Conservation (phyloP, 2,113 vertebrate species). For the Ptychochromis oligacanthus region DNA sequence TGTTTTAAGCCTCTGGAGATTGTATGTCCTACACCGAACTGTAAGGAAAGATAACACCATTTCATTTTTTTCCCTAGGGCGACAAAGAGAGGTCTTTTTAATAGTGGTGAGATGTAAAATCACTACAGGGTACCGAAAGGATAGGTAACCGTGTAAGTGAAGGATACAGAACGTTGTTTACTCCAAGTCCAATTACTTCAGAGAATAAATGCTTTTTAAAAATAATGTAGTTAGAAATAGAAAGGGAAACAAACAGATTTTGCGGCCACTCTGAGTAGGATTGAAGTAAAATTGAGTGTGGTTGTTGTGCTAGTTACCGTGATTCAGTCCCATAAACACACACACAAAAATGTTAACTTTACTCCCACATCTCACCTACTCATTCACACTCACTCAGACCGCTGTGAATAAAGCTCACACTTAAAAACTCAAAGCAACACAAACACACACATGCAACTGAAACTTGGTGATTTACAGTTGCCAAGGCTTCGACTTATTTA, state of each 20-base stretch:
- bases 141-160: not conserved
- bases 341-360: not conserved
- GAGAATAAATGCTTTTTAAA: not conserved
- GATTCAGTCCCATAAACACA: not conserved
- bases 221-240: not conserved
- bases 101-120: not conserved
- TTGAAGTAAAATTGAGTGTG: not conserved
- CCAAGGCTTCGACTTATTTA: constrained; percentile 34
- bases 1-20: not conserved
- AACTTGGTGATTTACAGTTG: constrained; percentile 43
- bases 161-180: not conserved
- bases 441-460: not conserved
- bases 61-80: not conserved
- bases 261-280: not conserved
- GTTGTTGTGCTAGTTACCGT: not conserved
- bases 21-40: not conserved
- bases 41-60: not conserved
- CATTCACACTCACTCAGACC: not conserved
- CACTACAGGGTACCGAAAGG: not conserved
- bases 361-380: constrained; percentile 28
- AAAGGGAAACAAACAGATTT: not conserved
- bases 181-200: not conserved
- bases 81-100: not conserved
- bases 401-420: constrained; percentile 9
- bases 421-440: not conserved